Base-by-base conservation (phyloP, 2,797 vertebrate genomes). In the Phataginus tetradactyla region DNA sequence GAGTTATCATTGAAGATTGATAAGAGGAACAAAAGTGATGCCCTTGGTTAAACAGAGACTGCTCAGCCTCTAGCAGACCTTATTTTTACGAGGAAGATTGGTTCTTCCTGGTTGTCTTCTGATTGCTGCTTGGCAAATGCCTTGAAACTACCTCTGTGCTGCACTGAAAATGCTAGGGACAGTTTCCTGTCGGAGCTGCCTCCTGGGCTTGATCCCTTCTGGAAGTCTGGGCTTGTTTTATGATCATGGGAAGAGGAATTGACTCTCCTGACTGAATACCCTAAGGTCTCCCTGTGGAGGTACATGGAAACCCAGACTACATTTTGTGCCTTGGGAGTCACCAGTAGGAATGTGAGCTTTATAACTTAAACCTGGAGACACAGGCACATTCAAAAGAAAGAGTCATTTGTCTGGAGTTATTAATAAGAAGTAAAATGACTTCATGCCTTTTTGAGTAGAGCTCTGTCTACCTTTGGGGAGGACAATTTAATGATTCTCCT, bases 401-500 rank as follows among this genome's bases (percentile, higher is more conserved):
- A 77, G 86, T 42, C 10, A 85, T 83, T 71, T 89, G 29, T 90
- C 69, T 96, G 45, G 42, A 91, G 42, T 92, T 94, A 92, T 74
- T 94, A 92, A 91, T 75, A 90, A 94, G 63, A 97, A 95, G 64
- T 91, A 94, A 85, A 92, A 66, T 27, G 81, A 79, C 49, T 86
- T 68, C 49, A 12, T 81, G 59, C 57, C 45, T 81, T 95, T 69
- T 71, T 94, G 83, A 95, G 34, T 42, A 95, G 57, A 88, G 32
- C 27, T 81, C 20, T 85, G 14, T 51, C 17, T 64, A 63, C 49
- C 75, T 95, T 69, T 53, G 4, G 29, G 79, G 39, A 94, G 51
- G 37, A 95, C n/a, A 94, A 86, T 53, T 51, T 92, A 98, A 97
- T 91, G 75, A 96, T 96, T 96, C 96, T 97, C 45, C 74, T 91